Evolutionary conservation across 2,888 invertebrate species (phyloP), one percentile per base, ranked within the genome.

Genomic region (Kryphioiulus occultus): DNA sequence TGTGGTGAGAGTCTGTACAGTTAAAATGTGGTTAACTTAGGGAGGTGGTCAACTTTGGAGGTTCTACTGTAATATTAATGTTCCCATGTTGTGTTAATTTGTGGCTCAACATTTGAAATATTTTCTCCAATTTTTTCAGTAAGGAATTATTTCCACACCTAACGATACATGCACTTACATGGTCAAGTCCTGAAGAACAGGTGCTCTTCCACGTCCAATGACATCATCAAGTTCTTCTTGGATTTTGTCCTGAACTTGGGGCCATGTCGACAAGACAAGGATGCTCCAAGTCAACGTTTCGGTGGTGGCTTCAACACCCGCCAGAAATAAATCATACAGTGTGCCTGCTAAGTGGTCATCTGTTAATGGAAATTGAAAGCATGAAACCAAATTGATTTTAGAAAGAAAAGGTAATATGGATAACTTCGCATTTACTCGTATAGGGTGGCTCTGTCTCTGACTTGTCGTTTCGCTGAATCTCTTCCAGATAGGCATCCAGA

Each of bases 181-280:
- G 2, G 17, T 2, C 26, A 39, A 2, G n/a, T 85, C 85, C 19
- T 85, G n/a, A 7, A 85, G 39, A 9, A 35, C 35, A 19, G 91
- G 90, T n/a, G 88, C 87, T 15, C 90, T 89, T 0, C 89, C 89
- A 9, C 89, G 15, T 7, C 91, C 91, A 22, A 90, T 89, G 7
- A 88, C 86, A 5, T 88, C 35, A 9, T 88, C 88, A 22, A 91
- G 90, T 88, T 92, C 92, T 2, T 87, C 82, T 87, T 91, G 90
- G 0, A 91, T 90, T 53, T 88, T 89, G 39, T 90, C 88, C 91
- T 91, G 87, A 90, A 89, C 15, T 22, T 89, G 35, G 4, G 89
- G 89, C 44, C 85, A 87, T 19, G 68, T 17, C 32, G 68, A 32
- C 35, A 89, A 59, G n/a, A 84, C 82, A 15, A 89, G 59, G 19